phyloP scores from a whole-genome alignment of 2,888 invertebrate genomes.

The Macrostomum cliftonense region DNA sequence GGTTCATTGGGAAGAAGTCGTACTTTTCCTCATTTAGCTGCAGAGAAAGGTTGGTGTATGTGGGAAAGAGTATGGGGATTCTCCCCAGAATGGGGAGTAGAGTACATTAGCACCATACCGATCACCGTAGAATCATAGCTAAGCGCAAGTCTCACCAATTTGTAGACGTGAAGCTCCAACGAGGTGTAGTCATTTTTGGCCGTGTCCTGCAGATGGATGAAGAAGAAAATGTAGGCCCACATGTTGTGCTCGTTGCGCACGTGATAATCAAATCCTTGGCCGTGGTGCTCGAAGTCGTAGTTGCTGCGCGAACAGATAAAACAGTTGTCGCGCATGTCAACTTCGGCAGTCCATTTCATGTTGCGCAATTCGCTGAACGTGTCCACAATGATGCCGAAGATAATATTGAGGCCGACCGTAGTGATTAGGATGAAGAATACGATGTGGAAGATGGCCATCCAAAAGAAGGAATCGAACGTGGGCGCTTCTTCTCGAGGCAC shows the following conservation, averaged over 20 bases:
- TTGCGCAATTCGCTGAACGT: conserved; percentile 37
- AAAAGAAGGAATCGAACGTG: conserved; percentile 28
- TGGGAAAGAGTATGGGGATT: too few relatives aligned
- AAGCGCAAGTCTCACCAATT: conserved; percentile 20
- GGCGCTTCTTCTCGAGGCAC: conserved; percentile 12
- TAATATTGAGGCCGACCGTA: conserved; percentile 38
- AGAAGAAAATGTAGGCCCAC: conserved; percentile 39
- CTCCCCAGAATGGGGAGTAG: too few relatives aligned
- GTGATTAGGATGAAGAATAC: conserved; percentile 38
- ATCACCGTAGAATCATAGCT: too few relatives aligned
- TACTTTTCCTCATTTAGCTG: conserved; percentile 22
- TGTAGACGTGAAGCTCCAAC: conserved; percentile 32
- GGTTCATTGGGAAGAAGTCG: conserved; percentile 36
- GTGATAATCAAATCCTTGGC: conserved; percentile 35
- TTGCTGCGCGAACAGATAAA: conserved; percentile 36
- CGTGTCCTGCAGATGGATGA: conserved; percentile 37
- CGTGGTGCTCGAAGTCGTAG: conserved; percentile 38
- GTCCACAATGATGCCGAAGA: conserved; percentile 39
- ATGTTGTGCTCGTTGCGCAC: conserved; percentile 36
- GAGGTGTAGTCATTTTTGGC: conserved; percentile 36
- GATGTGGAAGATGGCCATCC: conserved; percentile 32
- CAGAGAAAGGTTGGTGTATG: too few relatives aligned
- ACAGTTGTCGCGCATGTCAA: conserved; percentile 36
- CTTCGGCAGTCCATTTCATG: conserved; percentile 37
- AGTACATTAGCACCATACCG: too few relatives aligned